These are phyloP conservation scores for Temnopleurus reevesii DNA, from an alignment of 53 echinoderm and acorn worm genomes.

Conservation along the genomic window DNA sequence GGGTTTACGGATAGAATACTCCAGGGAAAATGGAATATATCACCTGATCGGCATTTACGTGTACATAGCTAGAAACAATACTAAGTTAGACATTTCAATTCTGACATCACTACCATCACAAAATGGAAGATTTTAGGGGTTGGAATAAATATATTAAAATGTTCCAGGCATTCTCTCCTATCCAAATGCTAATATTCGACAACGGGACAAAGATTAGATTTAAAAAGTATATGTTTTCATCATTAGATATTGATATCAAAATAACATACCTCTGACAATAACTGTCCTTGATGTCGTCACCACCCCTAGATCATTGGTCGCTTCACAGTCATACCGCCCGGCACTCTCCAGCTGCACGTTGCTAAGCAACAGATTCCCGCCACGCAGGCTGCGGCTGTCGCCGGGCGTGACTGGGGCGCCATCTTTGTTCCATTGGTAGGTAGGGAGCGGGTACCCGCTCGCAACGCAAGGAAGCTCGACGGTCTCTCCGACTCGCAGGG, in stretches of 20 bases:
- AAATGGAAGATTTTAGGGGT: no score
- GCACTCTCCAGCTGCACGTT: conserved; percentile 68
- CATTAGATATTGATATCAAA: not conserved
- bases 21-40: no score
- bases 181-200: no score
- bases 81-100: no score
- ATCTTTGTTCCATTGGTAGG: conserved; percentile 83
- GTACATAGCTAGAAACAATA: no score
- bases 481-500: conserved; percentile 66
- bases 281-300: conserved; percentile 66
- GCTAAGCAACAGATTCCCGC: conserved; percentile 87
- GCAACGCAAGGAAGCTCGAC: conserved; percentile 92
- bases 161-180: no score
- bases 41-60: no score
- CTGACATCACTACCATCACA: no score
- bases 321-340: conserved; percentile 84
- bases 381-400: conserved; percentile 65
- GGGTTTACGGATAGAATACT: no score
- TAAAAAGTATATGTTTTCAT: not conserved
- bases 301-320: conserved; percentile 68
- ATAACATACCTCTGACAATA: conserved; percentile 72
- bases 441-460: conserved; percentile 83
- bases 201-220: no score
- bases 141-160: no score
- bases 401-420: conserved; percentile 45